A percentile compares a stretch with the other conserved stretches of the same genome.
phyloP scores from a whole-genome alignment of 2,797 vertebrate genomes.

The Leptoclinus maculatus region DNA sequence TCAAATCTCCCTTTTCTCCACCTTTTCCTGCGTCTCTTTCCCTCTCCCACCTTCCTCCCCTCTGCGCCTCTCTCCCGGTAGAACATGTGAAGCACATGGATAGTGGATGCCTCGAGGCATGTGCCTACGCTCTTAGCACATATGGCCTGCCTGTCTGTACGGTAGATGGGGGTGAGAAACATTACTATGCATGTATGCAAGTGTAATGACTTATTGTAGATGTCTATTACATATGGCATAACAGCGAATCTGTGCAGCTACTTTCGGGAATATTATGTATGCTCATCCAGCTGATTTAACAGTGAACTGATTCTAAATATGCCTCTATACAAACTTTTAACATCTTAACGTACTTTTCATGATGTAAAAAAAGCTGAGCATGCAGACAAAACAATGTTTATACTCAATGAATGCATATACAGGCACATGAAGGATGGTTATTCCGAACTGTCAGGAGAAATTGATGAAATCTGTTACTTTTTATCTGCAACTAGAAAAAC shows the following conservation, averaged over 20 bases:
- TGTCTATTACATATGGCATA: constrained; percentile 35
- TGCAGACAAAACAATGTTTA: neutral
- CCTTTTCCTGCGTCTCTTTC: constrained; percentile 37
- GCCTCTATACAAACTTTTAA: neutral
- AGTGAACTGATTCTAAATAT: neutral
- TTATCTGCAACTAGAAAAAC: constrained; percentile 8
- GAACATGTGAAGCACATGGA: constrained; percentile 52
- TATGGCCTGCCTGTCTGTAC: constrained; percentile 32
- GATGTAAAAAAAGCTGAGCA: neutral
- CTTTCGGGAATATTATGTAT: constrained; percentile 26
- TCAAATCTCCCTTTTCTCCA: constrained; percentile 51
- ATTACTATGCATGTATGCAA: constrained; percentile 23
- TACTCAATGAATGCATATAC: neutral
- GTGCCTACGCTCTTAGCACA: constrained; percentile 45
- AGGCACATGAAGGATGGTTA: neutral
- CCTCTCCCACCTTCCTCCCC: constrained; percentile 16
- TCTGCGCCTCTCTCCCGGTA: constrained; percentile 21
- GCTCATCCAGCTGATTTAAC: constrained; percentile 1
- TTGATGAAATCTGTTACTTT: constrained; percentile 16
- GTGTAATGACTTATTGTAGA: constrained; percentile 37
- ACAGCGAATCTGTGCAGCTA: constrained; percentile 16
- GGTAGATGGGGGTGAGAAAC: constrained; percentile 29
- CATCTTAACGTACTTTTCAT: neutral
- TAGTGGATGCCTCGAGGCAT: constrained; percentile 41
- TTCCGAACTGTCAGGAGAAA: constrained; percentile 16